A percentile compares a stretch with the other conserved stretches of the same genome.
phyloP scores from a whole-genome alignment of 2,888 invertebrate genomes.

The Aphodius granarius region DNA sequence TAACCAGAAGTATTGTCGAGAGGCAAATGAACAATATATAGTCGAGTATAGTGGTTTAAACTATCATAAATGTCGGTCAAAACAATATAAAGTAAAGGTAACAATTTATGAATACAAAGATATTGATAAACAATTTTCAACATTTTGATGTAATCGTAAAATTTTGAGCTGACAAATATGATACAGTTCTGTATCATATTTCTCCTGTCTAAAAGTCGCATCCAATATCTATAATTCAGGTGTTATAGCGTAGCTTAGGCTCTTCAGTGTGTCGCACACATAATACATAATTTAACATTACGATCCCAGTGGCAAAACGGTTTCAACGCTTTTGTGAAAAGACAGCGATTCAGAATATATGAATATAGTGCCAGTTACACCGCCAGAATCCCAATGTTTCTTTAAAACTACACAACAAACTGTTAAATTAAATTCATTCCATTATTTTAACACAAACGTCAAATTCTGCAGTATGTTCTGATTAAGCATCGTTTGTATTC shows the following conservation, averaged over 20 bases:
- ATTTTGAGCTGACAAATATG: background rate
- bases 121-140: no score
- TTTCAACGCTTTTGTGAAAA: background rate
- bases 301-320: background rate
- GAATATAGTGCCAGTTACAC: background rate
- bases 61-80: no score
- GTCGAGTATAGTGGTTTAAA: no score
- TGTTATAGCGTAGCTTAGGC: background rate
- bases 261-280: background rate
- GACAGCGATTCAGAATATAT: background rate
- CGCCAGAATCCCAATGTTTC: background rate
- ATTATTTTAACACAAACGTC: no score
- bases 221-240: background rate
- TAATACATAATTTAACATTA: background rate
- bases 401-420: no score
- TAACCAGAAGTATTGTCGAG: no score
- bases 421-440: no score
- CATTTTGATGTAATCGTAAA: background rate
- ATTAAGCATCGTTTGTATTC: background rate
- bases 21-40: no score
- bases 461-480: no score
- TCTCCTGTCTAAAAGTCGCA: background rate
- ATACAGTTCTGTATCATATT: background rate
- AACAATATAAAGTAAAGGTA: no score
- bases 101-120: no score